Evolutionary conservation across 2,888 invertebrate genomes (phyloP), one percentile per base, ranked within the genome.

Genomic region (Alloscopus bannaensis): DNA sequence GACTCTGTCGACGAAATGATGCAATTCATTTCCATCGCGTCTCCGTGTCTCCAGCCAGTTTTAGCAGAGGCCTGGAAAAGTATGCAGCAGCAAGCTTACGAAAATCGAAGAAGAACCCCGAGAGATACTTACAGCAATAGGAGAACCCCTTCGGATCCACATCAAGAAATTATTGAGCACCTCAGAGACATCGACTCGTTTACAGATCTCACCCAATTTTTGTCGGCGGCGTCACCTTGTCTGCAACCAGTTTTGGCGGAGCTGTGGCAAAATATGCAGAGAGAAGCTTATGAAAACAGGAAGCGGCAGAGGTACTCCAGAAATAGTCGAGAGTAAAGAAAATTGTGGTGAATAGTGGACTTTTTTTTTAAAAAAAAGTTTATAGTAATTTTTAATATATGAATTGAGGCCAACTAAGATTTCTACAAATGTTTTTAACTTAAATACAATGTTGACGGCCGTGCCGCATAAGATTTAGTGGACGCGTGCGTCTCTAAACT

Each of bases 41-140:
- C 77, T 2, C 77, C 77, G 6, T 77, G 77, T 57, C 70, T 77
- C 18, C 77, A 77, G 57, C 69, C 77, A 3, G 57, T 77, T 0
- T 57, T 77, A n/a, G 77, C 77, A 3, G 77, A 77, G 28, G 2
- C 55, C 0, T 77, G 77, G 77, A 69, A 77, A 36, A 64, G 11
- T n/a, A 70, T 70, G 69, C 69, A 77, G n/a, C 40, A 59, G 18
- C 59, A 76, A 24, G 52, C 50, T n/a, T 62, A 52, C 24, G 62
- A 76, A 29, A 69, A 40, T n/a, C 29, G 69, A 16, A 18, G 47
- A 70, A 50, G 69, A 26, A 31, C 29, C 16, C 18, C 1, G 29
- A 52, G 52, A n/a, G 57, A 50, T 8, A 47, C 57, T 29, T 42
- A 40, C 11, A 24, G 2, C 8, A n/a, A 52, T 11, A n/a, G n/a